These are phyloP conservation scores for Chondrosia reniformis DNA, from an alignment of 37 sponge, comb jelly and placozoan genomes.

Conservation along the genomic window DNA sequence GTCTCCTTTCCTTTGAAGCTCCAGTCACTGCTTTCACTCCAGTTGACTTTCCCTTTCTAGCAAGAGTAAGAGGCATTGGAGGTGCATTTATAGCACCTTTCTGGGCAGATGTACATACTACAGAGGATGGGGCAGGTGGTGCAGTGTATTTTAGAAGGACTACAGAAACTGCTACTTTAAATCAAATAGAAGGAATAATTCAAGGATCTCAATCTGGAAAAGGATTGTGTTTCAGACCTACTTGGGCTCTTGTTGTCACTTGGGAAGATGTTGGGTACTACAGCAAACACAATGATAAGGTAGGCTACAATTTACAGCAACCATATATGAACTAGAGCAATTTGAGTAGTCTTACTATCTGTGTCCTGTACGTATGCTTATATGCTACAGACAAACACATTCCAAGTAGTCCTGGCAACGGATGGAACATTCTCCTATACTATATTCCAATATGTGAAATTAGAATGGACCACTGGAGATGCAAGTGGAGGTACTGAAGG, in stretches of 20 bases:
- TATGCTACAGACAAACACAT: conserved; percentile 10
- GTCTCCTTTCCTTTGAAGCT: conserved; percentile 15
- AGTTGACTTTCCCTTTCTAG: not conserved
- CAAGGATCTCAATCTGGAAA: no score
- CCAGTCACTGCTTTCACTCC: not conserved
- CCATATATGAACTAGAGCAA: no score
- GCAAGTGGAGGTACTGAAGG: conserved; percentile 1
- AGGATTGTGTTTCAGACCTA: not conserved
- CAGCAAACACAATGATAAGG: not conserved
- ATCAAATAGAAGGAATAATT: not conserved
- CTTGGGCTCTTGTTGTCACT: conserved; percentile 15
- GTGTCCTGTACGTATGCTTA: not conserved
- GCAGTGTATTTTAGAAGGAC: not conserved
- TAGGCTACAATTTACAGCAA: no score
- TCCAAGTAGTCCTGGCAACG: conserved; percentile 20
- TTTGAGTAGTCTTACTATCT: no score
- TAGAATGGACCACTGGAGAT: conserved; percentile 18
- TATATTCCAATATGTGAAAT: conserved; percentile 19
- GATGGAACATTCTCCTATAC: conserved; percentile 11
- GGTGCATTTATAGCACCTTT: conserved; percentile 20
- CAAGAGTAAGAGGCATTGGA: not conserved
- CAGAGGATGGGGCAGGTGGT: not conserved
- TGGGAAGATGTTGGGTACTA: conserved; percentile 16
- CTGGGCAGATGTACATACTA: conserved; percentile 21
- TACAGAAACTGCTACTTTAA: not conserved